Evolutionary conservation across 1,140 invertebrate genomes (phyloP), one percentile per base, ranked within the genome.

Genomic region (Gonatopus flavifemur): DNA sequence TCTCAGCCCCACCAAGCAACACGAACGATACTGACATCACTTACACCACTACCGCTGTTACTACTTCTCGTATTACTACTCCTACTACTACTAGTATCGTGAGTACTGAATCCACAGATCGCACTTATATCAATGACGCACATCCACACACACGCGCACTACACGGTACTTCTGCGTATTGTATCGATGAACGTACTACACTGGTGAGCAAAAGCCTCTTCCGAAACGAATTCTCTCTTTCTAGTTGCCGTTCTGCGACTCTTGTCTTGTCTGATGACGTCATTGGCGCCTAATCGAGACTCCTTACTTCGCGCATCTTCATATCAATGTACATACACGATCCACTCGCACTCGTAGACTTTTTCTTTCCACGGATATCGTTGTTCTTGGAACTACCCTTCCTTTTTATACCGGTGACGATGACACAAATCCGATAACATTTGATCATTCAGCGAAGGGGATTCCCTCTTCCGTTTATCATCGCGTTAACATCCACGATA

Each of bases 281-380:
- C 64, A 69, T 64, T 67, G 66, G 66, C 66, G 66, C 66, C 66
- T 69, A 67, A 69, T 61, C 57, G 49, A 51, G 53, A 48, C 54
- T n/a, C 20, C 30, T 54, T 56, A 55, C 52, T 53, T 41, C 48
- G 41, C 42, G 33, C 28, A 42, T 13, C 48, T 21, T 33, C 28
- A 32, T 42, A n/a, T 24, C n/a, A n/a, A n/a, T n/a, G n/a, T n/a
- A n/a, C n/a, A n/a, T n/a, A 28, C 40, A 20, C 25, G 6, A 6
- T 12, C 25, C 25, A 28, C 25, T 28, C 16, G 12, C 40, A 18
- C 30, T 42, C 24, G 40, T n/a, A n/a, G 30, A 9, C 22, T n/a
- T n/a, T n/a, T n/a, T n/a, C n/a, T n/a, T n/a, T n/a, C n/a, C n/a
- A n/a, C n/a, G n/a, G n/a, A n/a, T n/a, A n/a, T n/a, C n/a, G n/a